A percentile compares a stretch with the other conserved stretches of the same genome.
These are phyloP conservation scores for Artibeus lituratus DNA, from an alignment of 2,797 vertebrate species.

Conservation along the genomic window DNA sequence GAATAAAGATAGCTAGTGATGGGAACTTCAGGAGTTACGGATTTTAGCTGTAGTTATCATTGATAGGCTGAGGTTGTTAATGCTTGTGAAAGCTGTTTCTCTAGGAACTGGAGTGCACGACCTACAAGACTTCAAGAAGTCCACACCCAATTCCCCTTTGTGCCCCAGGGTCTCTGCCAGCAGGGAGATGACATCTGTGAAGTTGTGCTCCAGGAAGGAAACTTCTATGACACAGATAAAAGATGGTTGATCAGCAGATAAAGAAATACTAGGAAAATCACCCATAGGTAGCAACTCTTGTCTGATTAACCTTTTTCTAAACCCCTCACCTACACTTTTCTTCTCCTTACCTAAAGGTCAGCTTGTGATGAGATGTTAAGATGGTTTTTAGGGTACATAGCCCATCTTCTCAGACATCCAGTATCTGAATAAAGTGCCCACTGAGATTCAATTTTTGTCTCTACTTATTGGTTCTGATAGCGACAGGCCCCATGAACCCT, in stretches of 20 bases:
- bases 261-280: not conserved
- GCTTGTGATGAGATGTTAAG: not conserved
- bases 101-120: not conserved
- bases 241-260: not conserved
- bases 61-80: not conserved
- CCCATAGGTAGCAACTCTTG: not conserved
- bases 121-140: not conserved
- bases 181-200: not conserved
- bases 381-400: not conserved
- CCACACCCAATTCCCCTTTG: not conserved
- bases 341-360: not conserved
- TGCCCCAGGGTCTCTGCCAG: not conserved
- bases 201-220: too few species aligned
- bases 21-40: not conserved
- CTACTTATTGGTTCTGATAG: not conserved
- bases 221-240: not conserved
- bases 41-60: not conserved
- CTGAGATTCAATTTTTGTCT: not conserved
- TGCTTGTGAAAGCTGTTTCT: not conserved
- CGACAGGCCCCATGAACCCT: not conserved
- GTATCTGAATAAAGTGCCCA: not conserved
- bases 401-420: not conserved
- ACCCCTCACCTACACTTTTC: not conserved
- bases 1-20: not conserved
- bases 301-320: not conserved